These are phyloP conservation scores for Tragelaphus oryx DNA, from an alignment of 2,797 vertebrate genomes.

Conservation along the genomic window DNA sequence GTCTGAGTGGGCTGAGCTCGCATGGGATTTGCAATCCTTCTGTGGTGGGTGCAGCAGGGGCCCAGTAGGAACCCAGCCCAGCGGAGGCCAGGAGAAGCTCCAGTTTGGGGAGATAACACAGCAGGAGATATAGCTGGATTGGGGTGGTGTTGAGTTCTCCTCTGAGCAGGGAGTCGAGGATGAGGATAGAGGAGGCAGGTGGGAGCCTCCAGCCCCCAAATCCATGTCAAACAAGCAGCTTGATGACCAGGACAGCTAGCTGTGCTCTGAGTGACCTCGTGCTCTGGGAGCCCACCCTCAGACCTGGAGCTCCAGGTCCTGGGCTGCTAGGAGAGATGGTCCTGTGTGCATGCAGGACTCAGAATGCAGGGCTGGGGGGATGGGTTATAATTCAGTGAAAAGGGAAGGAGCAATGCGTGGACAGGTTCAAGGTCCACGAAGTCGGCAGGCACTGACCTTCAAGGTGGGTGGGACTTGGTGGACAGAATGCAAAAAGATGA, in stretches of 20 bases:
- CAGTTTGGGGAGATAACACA: not conserved
- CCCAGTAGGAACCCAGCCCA: too few relatives aligned
- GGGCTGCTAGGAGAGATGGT: not conserved
- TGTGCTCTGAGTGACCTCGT: accelerated
- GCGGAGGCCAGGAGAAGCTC: not conserved
- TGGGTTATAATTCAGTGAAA: not conserved
- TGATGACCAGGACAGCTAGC: not conserved
- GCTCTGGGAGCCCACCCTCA: not conserved
- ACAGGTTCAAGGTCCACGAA: not conserved
- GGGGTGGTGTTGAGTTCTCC: accelerated
- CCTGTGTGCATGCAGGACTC: accelerated
- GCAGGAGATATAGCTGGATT: not conserved
- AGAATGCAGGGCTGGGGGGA: not conserved
- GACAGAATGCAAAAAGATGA: not conserved
- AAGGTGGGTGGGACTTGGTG: not conserved
- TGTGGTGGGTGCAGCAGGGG: too few relatives aligned
- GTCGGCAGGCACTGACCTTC: not conserved
- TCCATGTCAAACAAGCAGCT: not conserved
- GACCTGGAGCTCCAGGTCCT: not conserved
- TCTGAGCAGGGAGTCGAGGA: not conserved
- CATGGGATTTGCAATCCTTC: not conserved
- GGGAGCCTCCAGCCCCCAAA: not conserved
- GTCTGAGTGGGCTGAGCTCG: not conserved
- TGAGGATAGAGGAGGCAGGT: not conserved
- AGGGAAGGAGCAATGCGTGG: not conserved